Evolutionary conservation across 2,888 invertebrate genomes (phyloP).

Genomic region (Acronicta alni): DNA sequence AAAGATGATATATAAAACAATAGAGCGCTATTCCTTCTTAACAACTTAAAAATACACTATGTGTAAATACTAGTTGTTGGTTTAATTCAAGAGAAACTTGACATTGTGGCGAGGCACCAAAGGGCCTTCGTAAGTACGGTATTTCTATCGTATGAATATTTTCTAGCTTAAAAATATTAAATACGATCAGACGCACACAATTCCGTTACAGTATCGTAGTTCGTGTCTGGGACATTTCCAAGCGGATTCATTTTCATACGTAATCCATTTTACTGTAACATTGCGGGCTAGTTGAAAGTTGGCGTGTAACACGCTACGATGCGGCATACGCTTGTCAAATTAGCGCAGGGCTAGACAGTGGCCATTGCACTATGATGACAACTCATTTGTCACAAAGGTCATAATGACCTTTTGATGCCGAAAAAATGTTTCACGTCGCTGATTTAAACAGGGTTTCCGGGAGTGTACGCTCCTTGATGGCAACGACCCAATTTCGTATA

Average conservation of each 20-base stretch:
- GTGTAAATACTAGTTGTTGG: too few relatives aligned
- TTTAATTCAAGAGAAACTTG: too few relatives aligned
- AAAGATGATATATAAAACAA: too few relatives aligned
- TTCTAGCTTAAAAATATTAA: too few relatives aligned
- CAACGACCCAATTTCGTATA: background rate
- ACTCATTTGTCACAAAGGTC: conserved; percentile 4
- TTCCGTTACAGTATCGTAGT: conserved; percentile 31
- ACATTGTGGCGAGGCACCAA: too few relatives aligned
- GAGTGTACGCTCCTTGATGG: too few relatives aligned
- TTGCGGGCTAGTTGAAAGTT: conserved; percentile 56
- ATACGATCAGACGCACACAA: conserved; percentile 28
- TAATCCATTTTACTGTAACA: conserved; percentile 55
- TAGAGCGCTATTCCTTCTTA: too few relatives aligned
- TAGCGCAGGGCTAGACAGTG: conserved; percentile 60
- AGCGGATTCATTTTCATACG: conserved; percentile 55
- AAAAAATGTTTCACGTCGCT: background rate
- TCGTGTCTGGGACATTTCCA: conserved; percentile 50
- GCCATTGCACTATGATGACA: conserved; percentile 58
- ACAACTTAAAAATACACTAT: too few relatives aligned
- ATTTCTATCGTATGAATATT: too few relatives aligned
- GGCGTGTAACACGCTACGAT: conserved; percentile 75
- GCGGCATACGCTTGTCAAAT: conserved; percentile 69
- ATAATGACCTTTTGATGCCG: background rate
- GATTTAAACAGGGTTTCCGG: background rate
- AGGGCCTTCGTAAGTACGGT: too few relatives aligned